phyloP scores from a whole-genome alignment of 1,140 invertebrate species.

The Solenopsis fugax region DNA sequence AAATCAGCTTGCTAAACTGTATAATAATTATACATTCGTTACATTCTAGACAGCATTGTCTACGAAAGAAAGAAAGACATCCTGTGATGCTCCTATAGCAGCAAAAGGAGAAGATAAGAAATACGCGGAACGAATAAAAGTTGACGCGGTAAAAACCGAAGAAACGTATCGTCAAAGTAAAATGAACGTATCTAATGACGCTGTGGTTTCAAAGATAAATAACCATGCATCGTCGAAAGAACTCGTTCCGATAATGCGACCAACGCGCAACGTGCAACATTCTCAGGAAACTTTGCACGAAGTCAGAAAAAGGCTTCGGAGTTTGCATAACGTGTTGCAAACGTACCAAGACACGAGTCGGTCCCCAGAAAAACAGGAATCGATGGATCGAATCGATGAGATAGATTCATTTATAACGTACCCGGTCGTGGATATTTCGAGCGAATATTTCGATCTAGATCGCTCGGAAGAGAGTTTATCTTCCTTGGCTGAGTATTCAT shows the following conservation, averaged over 20 bases:
- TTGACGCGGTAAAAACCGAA: neutral
- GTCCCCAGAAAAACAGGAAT: neutral
- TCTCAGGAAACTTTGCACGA: slow-evolving; percentile 69
- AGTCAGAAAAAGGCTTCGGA: slow-evolving; percentile 75
- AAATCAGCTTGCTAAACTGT: neutral
- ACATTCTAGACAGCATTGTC: neutral
- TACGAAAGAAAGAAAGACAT: neutral
- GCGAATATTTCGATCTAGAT: slow-evolving; percentile 19
- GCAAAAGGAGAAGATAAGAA: neutral
- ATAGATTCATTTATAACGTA: neutral
- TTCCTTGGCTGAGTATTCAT: slow-evolving; percentile 16
- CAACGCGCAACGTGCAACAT: slow-evolving; percentile 1
- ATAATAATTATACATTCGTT: neutral
- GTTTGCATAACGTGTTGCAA: slow-evolving; percentile 73
- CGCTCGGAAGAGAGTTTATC: slow-evolving; percentile 3
- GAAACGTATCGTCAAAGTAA: neutral
- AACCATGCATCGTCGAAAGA: neutral
- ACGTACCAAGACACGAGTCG: slow-evolving; percentile 61
- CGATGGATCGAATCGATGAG: neutral
- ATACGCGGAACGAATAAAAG: neutral
- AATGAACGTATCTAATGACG: neutral
- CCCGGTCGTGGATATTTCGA: neutral
- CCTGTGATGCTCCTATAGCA: neutral
- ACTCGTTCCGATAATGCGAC: neutral
- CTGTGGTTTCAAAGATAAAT: neutral